These are phyloP conservation scores for Phanerotoma sp. DNA, from an alignment of 2,888 invertebrate species.

Conservation along the genomic window DNA sequence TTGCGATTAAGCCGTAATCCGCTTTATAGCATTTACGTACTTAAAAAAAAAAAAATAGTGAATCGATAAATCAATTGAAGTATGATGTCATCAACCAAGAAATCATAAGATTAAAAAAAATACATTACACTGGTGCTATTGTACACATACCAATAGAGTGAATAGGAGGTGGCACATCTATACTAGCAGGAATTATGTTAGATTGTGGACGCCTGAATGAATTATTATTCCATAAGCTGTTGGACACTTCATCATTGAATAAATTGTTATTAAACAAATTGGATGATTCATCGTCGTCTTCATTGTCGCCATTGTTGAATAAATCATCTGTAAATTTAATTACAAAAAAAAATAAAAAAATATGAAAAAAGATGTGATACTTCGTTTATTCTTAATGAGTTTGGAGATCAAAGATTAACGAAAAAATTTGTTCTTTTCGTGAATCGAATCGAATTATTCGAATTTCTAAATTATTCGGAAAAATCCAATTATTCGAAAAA, in stretches of 20 bases:
- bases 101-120: neutral
- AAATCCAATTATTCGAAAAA: too few relatives aligned
- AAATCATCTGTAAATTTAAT: conserved; percentile 41
- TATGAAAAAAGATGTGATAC: too few relatives aligned
- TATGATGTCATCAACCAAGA: too few relatives aligned
- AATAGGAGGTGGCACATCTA: conserved; percentile 54
- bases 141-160: conserved; percentile 44
- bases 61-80: too few relatives aligned
- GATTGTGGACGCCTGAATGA: conserved; percentile 41
- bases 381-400: too few relatives aligned
- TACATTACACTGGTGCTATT: neutral
- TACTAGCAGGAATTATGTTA: conserved; percentile 51
- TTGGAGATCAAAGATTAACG: too few relatives aligned
- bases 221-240: conserved; percentile 44
- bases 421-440: too few relatives aligned
- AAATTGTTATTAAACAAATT: conserved; percentile 42
- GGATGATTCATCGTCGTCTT: conserved; percentile 41
- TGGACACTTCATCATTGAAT: conserved; percentile 44
- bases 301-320: conserved; percentile 38
- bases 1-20: conserved; percentile 6
- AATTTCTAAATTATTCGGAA: too few relatives aligned
- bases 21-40: too few relatives aligned
- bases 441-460: too few relatives aligned
- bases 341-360: neutral
- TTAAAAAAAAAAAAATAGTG: too few relatives aligned